Evolutionary conservation across 2,888 invertebrate species (phyloP).

Genomic region (Epicampocera succincta): DNA sequence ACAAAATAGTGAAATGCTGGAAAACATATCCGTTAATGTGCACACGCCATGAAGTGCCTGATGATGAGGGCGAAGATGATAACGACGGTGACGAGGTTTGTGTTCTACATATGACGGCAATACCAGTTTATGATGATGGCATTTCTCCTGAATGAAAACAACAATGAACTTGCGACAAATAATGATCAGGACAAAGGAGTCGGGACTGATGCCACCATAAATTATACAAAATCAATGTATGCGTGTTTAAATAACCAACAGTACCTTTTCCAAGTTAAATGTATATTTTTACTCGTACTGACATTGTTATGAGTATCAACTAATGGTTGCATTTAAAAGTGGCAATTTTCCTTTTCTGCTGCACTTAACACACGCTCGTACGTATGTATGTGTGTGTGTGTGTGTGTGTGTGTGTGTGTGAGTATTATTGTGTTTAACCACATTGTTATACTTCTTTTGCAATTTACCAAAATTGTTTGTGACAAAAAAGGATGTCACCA

Average conservation of each 20-base stretch:
- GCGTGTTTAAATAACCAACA: slow-evolving; percentile 10
- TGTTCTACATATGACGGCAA: slow-evolving; percentile 45
- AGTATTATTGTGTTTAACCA: slow-evolving; percentile 62
- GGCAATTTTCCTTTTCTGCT: slow-evolving; percentile 27
- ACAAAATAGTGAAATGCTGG: slow-evolving; percentile 20
- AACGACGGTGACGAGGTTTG: slow-evolving; percentile 39
- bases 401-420: slow-evolving; percentile 46
- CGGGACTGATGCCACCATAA: slow-evolving; percentile 20
- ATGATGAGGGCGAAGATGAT: slow-evolving; percentile 30
- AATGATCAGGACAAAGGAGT: slow-evolving; percentile 31
- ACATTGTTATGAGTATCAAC: slow-evolving; percentile 12
- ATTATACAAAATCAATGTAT: slow-evolving; percentile 37
- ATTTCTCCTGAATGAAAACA: slow-evolving; percentile 40
- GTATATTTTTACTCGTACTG: slow-evolving; percentile 4
- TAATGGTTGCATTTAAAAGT: slow-evolving; percentile 56
- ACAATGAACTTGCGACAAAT: background rate
- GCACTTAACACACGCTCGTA: slow-evolving; percentile 4
- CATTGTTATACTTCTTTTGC: slow-evolving; percentile 59
- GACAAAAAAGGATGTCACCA: slow-evolving; percentile 72
- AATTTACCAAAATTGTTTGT: slow-evolving; percentile 73
- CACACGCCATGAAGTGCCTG: slow-evolving; percentile 27
- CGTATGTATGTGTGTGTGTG: background rate
- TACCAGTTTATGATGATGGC: slow-evolving; percentile 44
- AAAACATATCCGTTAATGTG: slow-evolving; percentile 65
- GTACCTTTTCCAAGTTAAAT: slow-evolving; percentile 16